phyloP scores from a whole-genome alignment of 92 coral and sea anemone genomes.

The Epizoanthus stellaris region DNA sequence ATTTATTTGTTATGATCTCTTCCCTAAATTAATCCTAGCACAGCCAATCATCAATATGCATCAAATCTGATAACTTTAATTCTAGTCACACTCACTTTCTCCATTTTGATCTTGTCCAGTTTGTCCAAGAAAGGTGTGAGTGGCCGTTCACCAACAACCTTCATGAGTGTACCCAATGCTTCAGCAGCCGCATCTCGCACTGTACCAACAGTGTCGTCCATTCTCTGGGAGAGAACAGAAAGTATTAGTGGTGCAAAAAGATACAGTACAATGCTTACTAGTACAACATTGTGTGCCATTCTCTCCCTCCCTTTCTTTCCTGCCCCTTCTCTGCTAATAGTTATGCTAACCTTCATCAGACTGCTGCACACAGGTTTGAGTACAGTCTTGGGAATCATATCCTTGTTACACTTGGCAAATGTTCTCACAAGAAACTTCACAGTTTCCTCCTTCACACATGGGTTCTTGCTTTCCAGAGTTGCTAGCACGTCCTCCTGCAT shows the following conservation, averaged over 20 bases:
- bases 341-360: constrained; percentile 35
- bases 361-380: constrained; percentile 88
- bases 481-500: constrained; percentile 88
- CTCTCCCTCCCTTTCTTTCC: no score
- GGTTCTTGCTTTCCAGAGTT: constrained; percentile 88
- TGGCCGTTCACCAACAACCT: constrained; percentile 89
- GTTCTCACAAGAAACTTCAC: constrained; percentile 81
- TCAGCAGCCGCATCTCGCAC: constrained; percentile 98
- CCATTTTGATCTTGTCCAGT: constrained; percentile 93
- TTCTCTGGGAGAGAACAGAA: constrained; percentile 56
- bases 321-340: background rate
- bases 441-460: constrained; percentile 92
- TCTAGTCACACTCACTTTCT: constrained; percentile 63
- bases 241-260: no score
- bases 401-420: constrained; percentile 85
- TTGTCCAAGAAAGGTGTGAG: constrained; percentile 84
- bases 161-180: constrained; percentile 86
- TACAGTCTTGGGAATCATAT: constrained; percentile 85
- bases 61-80: no score
- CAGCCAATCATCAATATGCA: no score
- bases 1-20: no score
- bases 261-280: no score
- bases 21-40: no score
- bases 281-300: no score
- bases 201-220: constrained; percentile 95